A percentile compares a stretch with the other conserved stretches of the same genome.
Conservation (phyloP, 2,113 vertebrate species). For the Semicossyphus pulcher region DNA sequence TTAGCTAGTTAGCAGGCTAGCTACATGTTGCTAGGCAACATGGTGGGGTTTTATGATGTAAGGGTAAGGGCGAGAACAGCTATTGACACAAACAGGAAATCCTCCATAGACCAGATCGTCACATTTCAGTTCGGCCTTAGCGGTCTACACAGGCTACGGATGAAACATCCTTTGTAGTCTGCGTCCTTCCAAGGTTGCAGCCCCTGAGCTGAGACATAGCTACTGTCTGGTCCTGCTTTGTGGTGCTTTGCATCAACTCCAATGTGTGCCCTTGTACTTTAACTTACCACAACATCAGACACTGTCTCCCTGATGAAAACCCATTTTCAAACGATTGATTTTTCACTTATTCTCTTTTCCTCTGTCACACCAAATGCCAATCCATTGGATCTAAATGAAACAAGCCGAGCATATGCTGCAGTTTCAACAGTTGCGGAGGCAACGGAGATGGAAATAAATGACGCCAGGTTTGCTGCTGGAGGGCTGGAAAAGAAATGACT, state of each 20-base stretch:
- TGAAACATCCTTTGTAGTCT: no score
- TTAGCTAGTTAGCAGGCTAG: no score
- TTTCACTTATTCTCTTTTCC: slow-evolving; percentile 40
- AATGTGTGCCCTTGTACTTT: slow-evolving; percentile 8
- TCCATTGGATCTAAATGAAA: slow-evolving; percentile 62
- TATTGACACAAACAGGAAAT: no score
- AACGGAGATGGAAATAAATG: slow-evolving; percentile 89
- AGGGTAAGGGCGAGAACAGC: no score
- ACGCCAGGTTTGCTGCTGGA: slow-evolving; percentile 86
- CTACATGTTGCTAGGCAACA: no score
- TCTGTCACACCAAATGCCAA: slow-evolving; percentile 51
- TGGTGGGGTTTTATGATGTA: no score
- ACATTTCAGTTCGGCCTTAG: no score
- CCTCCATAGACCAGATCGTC: no score
- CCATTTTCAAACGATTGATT: slow-evolving; percentile 63
- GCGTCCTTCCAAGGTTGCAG: no score
- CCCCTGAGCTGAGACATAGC: no score
- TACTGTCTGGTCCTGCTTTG: neutral
- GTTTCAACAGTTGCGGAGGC: slow-evolving; percentile 86
- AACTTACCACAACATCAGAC: slow-evolving; percentile 32
- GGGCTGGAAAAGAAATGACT: slow-evolving; percentile 87
- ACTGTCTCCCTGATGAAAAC: slow-evolving; percentile 44
- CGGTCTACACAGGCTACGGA: no score
- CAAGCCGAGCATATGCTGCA: slow-evolving; percentile 84
- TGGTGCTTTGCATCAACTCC: no score